Percentiles rank a stretch among this genome's conserved stretches.
phyloP scores from a whole-genome alignment of 2,888 invertebrate genomes.

The Nemapogon koenigi region DNA sequence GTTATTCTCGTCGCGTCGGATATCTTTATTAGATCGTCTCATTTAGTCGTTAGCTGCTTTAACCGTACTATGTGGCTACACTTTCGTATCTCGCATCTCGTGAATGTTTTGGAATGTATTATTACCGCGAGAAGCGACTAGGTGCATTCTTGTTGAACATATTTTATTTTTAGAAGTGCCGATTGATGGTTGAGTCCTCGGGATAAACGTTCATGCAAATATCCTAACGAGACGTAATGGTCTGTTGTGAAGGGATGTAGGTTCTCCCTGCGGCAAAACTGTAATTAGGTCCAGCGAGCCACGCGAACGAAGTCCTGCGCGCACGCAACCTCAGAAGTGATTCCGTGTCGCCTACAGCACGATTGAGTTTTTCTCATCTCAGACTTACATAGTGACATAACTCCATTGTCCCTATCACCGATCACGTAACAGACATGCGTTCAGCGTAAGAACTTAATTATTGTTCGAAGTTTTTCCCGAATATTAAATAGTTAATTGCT shows the following conservation, averaged over 20 bases:
- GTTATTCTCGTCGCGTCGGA: constrained; percentile 36
- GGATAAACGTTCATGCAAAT: constrained; percentile 59
- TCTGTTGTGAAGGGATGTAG: constrained; percentile 23
- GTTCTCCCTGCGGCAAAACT: constrained; percentile 38
- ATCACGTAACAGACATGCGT: too few relatives aligned
- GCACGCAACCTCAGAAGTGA: constrained; percentile 39
- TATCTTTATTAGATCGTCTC: constrained; percentile 50
- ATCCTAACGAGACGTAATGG: constrained; percentile 59
- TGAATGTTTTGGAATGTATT: constrained; percentile 39
- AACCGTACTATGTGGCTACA: constrained; percentile 29
- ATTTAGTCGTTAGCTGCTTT: constrained; percentile 36
- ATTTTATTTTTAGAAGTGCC: constrained; percentile 48
- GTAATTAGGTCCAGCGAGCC: constrained; percentile 54
- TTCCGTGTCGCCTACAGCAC: constrained; percentile 59
- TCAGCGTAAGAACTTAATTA: too few relatives aligned
- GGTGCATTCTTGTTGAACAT: constrained; percentile 12
- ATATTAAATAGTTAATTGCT: too few relatives aligned
- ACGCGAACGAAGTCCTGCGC: constrained; percentile 18
- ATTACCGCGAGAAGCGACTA: constrained; percentile 22
- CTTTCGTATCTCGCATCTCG: constrained; percentile 45
- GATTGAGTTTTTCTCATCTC: constrained; percentile 21
- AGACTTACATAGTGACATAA: not conserved
- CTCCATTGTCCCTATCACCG: too few relatives aligned
- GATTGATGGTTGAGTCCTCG: constrained; percentile 59
- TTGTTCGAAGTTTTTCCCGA: too few relatives aligned